phyloP scores from a whole-genome alignment of 1,140 invertebrate genomes.

The Papilio helenus region DNA sequence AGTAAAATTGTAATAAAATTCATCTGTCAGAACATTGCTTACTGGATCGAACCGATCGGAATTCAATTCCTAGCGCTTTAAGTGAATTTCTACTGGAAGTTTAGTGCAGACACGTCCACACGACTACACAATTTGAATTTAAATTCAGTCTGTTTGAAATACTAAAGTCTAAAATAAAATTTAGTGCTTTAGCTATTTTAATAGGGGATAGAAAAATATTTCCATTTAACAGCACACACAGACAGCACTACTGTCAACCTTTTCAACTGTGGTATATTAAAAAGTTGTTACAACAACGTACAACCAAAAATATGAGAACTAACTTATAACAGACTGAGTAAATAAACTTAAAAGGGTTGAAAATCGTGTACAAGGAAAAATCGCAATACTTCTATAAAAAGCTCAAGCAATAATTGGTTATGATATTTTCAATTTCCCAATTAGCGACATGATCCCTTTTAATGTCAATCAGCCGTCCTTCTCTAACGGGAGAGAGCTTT shows the following conservation, averaged over 20 bases:
- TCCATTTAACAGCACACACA: neutral
- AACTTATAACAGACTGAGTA: neutral
- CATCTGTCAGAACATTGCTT: neutral
- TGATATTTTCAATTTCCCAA: neutral
- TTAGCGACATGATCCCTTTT: conserved; percentile 2
- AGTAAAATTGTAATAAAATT: neutral
- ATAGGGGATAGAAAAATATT: neutral
- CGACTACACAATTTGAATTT: conserved; percentile 29
- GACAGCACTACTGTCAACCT: neutral
- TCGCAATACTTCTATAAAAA: neutral
- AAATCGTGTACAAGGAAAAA: neutral
- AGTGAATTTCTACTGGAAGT: conserved; percentile 26
- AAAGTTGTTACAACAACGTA: neutral
- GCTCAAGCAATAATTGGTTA: neutral
- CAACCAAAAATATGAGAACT: no score
- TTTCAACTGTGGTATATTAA: neutral
- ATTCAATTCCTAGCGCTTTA: conserved; percentile 12
- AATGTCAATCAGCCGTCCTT: conserved; percentile 41
- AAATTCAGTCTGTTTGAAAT: conserved; percentile 19
- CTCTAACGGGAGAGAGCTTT: conserved; percentile 57
- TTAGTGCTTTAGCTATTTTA: neutral
- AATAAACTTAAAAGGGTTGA: neutral
- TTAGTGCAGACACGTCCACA: conserved; percentile 22
- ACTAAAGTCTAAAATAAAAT: neutral
- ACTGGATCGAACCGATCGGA: conserved; percentile 18